Evolutionary conservation across 2,888 invertebrate species (phyloP).

Genomic region (Selenia dentaria): DNA sequence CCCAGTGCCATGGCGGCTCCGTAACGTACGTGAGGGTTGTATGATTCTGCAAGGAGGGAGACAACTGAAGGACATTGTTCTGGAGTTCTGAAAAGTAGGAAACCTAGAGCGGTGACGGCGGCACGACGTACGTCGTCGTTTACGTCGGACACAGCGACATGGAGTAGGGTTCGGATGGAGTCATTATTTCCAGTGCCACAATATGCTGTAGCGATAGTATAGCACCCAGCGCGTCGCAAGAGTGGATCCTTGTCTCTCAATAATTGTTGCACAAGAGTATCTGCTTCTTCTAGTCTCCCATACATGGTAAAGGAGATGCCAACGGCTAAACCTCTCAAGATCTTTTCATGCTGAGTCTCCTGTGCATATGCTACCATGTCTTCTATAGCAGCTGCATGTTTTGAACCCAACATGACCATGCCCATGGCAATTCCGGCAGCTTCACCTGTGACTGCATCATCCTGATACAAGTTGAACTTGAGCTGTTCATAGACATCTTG

Average conservation of each 20-base stretch:
- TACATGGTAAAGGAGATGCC: conserved; percentile 99
- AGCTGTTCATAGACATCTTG: conserved; percentile 98
- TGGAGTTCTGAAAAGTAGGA: conserved; percentile 97
- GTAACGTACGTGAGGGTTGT: conserved; percentile 99
- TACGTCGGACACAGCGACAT: conserved; percentile 99
- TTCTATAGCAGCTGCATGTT: conserved; percentile 94
- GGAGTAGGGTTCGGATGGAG: conserved; percentile 96
- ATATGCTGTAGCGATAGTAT: conserved; percentile 99
- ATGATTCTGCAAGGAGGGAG: conserved; percentile 98
- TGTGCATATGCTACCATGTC: conserved; percentile 98
- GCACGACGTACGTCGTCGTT: conserved; percentile 99
- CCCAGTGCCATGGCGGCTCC: conserved; percentile 99
- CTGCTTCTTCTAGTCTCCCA: conserved; percentile 98
- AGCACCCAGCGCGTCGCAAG: conserved; percentile 97
- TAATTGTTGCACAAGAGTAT: conserved; percentile 95
- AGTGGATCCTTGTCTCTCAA: conserved; percentile 97
- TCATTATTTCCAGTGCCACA: conserved; percentile 99
- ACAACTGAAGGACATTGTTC: conserved; percentile 99
- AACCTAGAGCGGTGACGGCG: conserved; percentile 99
- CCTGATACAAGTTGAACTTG: conserved; percentile 98
- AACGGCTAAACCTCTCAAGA: conserved; percentile 97
- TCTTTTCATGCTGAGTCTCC: conserved; percentile 99
- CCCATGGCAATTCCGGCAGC: conserved; percentile 99
- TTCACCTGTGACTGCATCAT: conserved; percentile 99
- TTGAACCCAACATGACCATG: conserved; percentile 99